These are phyloP conservation scores for Drosophila orosa DNA, from an alignment of 1,140 invertebrate species.

Conservation along the genomic window DNA sequence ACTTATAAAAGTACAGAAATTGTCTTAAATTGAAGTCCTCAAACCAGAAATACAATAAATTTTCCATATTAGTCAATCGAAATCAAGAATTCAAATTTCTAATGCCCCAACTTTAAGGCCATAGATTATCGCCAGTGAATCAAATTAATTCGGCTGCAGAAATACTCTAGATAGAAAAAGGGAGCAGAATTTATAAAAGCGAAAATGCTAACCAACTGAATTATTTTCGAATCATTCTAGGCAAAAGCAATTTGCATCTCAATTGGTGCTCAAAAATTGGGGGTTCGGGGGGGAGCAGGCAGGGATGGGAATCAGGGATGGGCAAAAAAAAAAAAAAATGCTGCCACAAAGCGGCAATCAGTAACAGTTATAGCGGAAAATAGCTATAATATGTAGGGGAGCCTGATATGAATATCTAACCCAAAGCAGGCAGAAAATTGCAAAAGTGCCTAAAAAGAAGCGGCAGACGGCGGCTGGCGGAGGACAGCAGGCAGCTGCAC, in stretches of 20 bases:
- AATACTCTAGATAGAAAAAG: slow-evolving; percentile 22
- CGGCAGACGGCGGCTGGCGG: slow-evolving; percentile 12
- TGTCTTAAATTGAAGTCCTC: not conserved
- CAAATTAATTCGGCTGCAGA: slow-evolving; percentile 61
- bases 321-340: slow-evolving; percentile 34
- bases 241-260: slow-evolving; percentile 78
- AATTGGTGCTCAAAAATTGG: slow-evolving; percentile 65
- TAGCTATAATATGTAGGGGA: slow-evolving; percentile 72
- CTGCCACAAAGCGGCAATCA: slow-evolving; percentile 76
- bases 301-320: not conserved
- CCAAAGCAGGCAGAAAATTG: slow-evolving; percentile 68
- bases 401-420: slow-evolving; percentile 77
- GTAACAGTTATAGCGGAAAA: slow-evolving; percentile 81
- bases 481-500: slow-evolving; percentile 49
- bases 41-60: not conserved
- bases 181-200: slow-evolving; percentile 25
- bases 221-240: slow-evolving; percentile 79
- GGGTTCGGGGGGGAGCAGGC: not conserved
- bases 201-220: slow-evolving; percentile 66
- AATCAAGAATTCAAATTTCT: slow-evolving; percentile 32
- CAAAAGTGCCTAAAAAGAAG: slow-evolving; percentile 73
- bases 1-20: not conserved
- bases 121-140: slow-evolving; percentile 61
- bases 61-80: not conserved
- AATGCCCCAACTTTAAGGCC: slow-evolving; percentile 18